phyloP scores from a whole-genome alignment of 1,140 invertebrate genomes.

The Pseudomyrmex cubaensis region DNA sequence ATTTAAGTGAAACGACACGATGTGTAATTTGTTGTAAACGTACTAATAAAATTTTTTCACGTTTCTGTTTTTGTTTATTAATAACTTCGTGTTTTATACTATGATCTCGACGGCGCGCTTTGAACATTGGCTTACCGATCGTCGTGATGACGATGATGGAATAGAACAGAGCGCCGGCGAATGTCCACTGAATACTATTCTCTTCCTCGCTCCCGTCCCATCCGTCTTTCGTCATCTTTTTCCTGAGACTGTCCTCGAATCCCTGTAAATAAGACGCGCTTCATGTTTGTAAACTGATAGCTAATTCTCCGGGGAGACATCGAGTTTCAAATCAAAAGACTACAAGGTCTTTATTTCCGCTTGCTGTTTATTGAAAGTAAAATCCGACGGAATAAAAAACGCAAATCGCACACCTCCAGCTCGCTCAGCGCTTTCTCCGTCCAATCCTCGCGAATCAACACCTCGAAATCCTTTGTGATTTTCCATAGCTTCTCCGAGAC shows the following conservation, averaged over 20 bases:
- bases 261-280: slow-evolving; percentile 80
- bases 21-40: neutral
- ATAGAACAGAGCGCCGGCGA: slow-evolving; percentile 96
- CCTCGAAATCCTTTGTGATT: slow-evolving; percentile 88
- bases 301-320: neutral
- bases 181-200: slow-evolving; percentile 93
- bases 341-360: slow-evolving; percentile 19
- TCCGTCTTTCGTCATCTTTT: slow-evolving; percentile 94
- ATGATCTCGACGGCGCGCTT: neutral
- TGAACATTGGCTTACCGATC: slow-evolving; percentile 90
- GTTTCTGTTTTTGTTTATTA: neutral
- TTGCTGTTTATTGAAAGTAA: neutral
- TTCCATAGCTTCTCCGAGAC: slow-evolving; percentile 93
- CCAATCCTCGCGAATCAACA: slow-evolving; percentile 91
- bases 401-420: slow-evolving; percentile 84
- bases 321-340: slow-evolving; percentile 24
- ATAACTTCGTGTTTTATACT: neutral
- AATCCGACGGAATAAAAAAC: neutral
- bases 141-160: slow-evolving; percentile 99
- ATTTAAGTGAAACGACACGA: neutral
- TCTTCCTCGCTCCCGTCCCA: slow-evolving; percentile 96
- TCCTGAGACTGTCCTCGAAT: slow-evolving; percentile 93
- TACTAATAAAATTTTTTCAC: neutral
- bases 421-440: slow-evolving; percentile 87
- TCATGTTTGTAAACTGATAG: neutral